Base-by-base conservation (phyloP, 2,113 vertebrate species). In the Fulmarus glacialis region DNA sequence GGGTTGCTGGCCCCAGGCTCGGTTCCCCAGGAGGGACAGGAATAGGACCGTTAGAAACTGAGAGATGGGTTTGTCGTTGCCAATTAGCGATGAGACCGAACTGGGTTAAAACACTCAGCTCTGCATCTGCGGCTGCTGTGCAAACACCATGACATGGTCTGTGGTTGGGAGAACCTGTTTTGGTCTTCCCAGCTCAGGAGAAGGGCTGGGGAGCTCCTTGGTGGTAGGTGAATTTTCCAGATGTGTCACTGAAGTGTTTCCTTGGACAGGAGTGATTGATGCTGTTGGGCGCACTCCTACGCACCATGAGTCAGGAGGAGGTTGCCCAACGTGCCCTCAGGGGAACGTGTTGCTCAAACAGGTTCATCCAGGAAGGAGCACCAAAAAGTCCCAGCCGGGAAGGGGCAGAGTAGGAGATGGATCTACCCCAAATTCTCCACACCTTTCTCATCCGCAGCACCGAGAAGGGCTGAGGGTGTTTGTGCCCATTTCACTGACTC, bases 361-460 rank as follows among this genome's bases (percentile, higher is more conserved):
- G 83, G 89, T 82, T 84, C 27, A 15, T 43, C 58, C 75, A 78
- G 87, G 88, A 95, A 95, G 71, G 3, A 88, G 42, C 16, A 82
- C 14, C 9, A 26, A 36, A 62, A 79, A 71, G 40, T 15, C 53
- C 40, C n/a, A 15, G 32, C 34, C 34, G 47, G 47, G 42, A 82
- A 90, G 48, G 26, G n/a, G 47, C 32, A 67, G 58, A 94, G 32
- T 29, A 75, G 36, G 52, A 42, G 11, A 38, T 47, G 38, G n/a
- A 62, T 67, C 50, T 50, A 22, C 45, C 47, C 27, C 53, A 83
- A 34, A 66, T 81, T 78, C 59, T 81, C 40, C 48, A 34, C 32
- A 7, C 21, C 36, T 81, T 86, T 56, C 75, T 83, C 50, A 64
- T 48, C 52, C 4, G 4, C 50, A 90, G 48, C 26, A 27, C 52